Conservation (phyloP, 2,113 vertebrate species). For the Planiliza haematocheilus region DNA sequence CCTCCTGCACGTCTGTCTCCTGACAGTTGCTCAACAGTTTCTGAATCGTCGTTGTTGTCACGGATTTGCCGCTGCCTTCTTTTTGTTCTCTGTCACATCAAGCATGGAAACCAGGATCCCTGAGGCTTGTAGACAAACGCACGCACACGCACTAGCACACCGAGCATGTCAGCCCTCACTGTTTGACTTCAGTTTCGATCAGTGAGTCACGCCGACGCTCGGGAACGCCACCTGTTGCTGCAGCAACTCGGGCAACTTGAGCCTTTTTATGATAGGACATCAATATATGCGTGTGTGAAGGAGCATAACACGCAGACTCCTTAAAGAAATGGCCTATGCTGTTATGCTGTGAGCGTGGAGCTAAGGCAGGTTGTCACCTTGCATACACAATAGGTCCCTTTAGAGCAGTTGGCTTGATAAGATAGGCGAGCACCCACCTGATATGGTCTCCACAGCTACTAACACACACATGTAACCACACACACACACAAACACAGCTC, state of each 20-base stretch:
- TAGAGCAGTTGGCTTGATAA: conserved; percentile 77
- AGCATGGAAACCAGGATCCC: background rate
- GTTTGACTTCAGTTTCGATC: conserved; percentile 14
- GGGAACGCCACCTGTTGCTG: background rate
- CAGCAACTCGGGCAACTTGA: background rate
- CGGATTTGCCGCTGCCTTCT: conserved; percentile 26
- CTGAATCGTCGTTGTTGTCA: conserved; percentile 24
- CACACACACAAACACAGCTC: conserved; percentile 6
- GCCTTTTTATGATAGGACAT: conserved; percentile 13
- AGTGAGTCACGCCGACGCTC: background rate
- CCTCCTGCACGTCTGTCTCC: conserved; percentile 12
- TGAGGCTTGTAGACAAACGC: background rate
- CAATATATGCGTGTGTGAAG: background rate
- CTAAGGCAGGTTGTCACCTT: conserved; percentile 68
- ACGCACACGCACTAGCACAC: background rate
- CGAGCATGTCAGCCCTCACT: too few species aligned
- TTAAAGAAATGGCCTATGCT: conserved; percentile 30
- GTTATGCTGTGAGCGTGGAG: conserved; percentile 55
- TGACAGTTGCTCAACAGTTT: conserved; percentile 14
- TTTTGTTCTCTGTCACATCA: conserved; percentile 24
- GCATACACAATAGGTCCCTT: conserved; percentile 68
- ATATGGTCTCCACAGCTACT: conserved; percentile 76
- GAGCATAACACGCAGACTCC: background rate
- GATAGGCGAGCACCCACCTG: conserved; percentile 66
- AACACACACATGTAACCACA: conserved; percentile 25